A percentile compares a stretch with the other conserved stretches of the same genome.
Conservation (phyloP, 2,113 vertebrate species). For the Telmatochromis brichardi region DNA sequence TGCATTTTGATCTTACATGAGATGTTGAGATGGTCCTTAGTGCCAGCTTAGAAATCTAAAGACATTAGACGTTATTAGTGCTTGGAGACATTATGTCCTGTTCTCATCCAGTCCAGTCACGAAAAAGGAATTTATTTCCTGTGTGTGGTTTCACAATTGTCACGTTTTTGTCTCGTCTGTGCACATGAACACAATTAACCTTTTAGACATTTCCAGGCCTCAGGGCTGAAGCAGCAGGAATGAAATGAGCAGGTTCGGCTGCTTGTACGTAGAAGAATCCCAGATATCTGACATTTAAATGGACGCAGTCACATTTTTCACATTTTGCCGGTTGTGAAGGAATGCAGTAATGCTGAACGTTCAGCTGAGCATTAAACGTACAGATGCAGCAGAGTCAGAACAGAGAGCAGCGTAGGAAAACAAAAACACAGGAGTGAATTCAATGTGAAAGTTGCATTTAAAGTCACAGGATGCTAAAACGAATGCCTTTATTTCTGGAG, state of each 20-base stretch:
- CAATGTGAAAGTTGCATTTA: not conserved
- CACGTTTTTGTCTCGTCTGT: not conserved
- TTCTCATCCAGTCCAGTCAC: not conserved
- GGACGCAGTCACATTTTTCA: slow-evolving; percentile 17
- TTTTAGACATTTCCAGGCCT: not conserved
- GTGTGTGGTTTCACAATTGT: not conserved
- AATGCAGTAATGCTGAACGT: slow-evolving; percentile 19
- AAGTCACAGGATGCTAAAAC: not conserved
- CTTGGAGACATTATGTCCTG: not conserved
- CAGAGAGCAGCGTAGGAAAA: not conserved
- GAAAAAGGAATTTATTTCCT: not conserved
- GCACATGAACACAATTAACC: not conserved
- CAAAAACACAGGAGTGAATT: not conserved
- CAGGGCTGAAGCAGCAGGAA: not conserved
- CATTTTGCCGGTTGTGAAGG: slow-evolving; percentile 12
- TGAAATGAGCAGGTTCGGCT: not conserved
- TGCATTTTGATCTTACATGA: not conserved
- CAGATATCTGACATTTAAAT: slow-evolving; percentile 2
- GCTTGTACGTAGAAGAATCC: not conserved
- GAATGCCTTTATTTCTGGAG: not conserved
- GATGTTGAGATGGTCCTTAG: not conserved
- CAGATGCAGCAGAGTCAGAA: not conserved
- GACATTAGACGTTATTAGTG: not conserved
- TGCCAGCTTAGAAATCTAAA: not conserved
- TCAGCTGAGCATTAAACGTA: slow-evolving; percentile 34